phyloP scores from a whole-genome alignment of 1,140 invertebrate species.

The Ylistrum balloti region DNA sequence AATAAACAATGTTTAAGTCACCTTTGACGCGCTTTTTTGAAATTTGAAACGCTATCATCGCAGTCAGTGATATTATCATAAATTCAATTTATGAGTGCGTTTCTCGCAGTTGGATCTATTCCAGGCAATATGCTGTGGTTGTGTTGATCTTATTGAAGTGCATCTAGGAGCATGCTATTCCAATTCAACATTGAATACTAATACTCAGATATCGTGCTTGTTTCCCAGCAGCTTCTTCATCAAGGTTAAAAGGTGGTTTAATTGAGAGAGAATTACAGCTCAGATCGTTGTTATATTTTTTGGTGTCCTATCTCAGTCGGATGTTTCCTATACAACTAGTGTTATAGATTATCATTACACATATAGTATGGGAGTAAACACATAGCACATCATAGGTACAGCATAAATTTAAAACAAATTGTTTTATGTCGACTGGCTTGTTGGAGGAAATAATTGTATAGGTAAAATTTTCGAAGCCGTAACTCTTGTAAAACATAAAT shows the following conservation, averaged over 20 bases:
- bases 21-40: not conserved
- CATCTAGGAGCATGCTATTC: conserved; percentile 33
- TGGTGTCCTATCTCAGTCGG: too few species aligned
- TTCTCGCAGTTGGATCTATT: not conserved
- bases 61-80: not conserved
- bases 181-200: not conserved
- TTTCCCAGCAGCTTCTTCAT: not conserved
- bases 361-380: too few species aligned
- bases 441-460: too few species aligned
- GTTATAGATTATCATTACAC: too few species aligned
- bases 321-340: too few species aligned
- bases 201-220: not conserved
- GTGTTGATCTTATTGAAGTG: not conserved
- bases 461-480: too few species aligned
- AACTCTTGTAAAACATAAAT: too few species aligned
- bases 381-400: too few species aligned
- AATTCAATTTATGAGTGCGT: not conserved
- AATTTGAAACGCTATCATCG: not conserved
- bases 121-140: not conserved
- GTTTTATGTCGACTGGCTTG: too few species aligned
- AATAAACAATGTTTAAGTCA: not conserved
- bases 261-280: too few species aligned
- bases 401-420: too few species aligned
- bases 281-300: too few species aligned
- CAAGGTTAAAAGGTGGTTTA: not conserved